These are phyloP conservation scores for Zapus hudsonius DNA, from an alignment of 2,113 vertebrate species.

Conservation along the genomic window DNA sequence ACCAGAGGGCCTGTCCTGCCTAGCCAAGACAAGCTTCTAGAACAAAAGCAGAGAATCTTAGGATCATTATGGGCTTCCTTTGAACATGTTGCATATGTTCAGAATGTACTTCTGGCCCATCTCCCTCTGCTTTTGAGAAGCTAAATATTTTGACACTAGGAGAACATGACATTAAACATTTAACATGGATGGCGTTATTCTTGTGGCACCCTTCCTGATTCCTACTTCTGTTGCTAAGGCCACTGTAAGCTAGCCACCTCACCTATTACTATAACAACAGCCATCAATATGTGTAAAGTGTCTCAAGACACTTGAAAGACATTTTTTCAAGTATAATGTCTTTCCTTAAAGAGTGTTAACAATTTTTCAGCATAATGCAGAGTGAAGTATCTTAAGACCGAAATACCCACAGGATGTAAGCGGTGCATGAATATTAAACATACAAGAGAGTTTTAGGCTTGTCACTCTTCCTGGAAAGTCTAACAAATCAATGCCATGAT, in stretches of 20 bases:
- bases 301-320: background rate
- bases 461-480: conserved; percentile 47
- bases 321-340: conserved; percentile 26
- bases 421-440: conserved; percentile 52
- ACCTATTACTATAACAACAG: conserved; percentile 1
- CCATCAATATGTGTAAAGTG: conserved; percentile 17
- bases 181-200: conserved; percentile 41
- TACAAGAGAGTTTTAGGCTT: background rate
- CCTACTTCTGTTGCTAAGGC: background rate
- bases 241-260: background rate
- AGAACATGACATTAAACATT: conserved; percentile 64
- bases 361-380: background rate
- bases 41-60: background rate
- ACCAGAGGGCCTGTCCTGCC: too few relatives aligned
- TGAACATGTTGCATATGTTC: background rate
- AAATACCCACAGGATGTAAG: conserved; percentile 50
- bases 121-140: conserved; percentile 34
- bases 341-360: conserved; percentile 35
- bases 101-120: background rate
- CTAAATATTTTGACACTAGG: conserved; percentile 62
- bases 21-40: background rate
- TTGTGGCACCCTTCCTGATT: conserved; percentile 39
- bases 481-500: conserved; percentile 28
- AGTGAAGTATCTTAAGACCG: conserved; percentile 36
- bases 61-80: background rate